Conservation (phyloP, 2,113 vertebrate species). For the Elephas maximus region DNA sequence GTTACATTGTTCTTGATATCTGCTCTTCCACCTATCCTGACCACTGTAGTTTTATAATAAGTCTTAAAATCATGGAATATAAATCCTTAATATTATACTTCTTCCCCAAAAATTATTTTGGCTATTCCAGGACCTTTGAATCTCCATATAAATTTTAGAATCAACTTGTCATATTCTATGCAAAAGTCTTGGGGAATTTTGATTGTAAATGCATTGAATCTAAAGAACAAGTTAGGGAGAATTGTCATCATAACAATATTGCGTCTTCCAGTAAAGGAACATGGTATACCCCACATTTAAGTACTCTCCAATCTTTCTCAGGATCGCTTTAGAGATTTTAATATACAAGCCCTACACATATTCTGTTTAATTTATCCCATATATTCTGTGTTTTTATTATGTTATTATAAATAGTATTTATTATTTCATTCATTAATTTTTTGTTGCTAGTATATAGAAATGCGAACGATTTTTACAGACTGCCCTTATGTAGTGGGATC, state of each 20-base stretch:
- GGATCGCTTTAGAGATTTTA: constrained; percentile 25
- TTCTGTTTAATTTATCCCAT: constrained; percentile 23
- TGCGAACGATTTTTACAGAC: constrained; percentile 26
- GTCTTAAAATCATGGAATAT: constrained; percentile 2
- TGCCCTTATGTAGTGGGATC: neutral
- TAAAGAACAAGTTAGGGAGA: neutral
- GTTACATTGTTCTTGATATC: neutral
- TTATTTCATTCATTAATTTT: neutral
- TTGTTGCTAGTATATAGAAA: neutral
- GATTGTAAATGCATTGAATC: neutral
- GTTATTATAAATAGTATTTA: neutral
- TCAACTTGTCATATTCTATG: neutral
- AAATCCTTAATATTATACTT: neutral
- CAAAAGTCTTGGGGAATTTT: constrained; percentile 33
- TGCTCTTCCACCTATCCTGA: neutral
- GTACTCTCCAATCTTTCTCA: constrained; percentile 3
- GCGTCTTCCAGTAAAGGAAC: neutral
- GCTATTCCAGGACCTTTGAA: neutral
- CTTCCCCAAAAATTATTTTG: neutral
- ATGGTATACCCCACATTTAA: neutral
- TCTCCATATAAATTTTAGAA: constrained; percentile 32
- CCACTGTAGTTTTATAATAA: neutral
- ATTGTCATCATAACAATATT: neutral
- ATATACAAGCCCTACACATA: neutral
- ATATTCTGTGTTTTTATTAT: constrained; percentile 12